Evolutionary conservation across 2,797 vertebrate genomes (phyloP).

Genomic region (Lutjanus argentimaculatus): DNA sequence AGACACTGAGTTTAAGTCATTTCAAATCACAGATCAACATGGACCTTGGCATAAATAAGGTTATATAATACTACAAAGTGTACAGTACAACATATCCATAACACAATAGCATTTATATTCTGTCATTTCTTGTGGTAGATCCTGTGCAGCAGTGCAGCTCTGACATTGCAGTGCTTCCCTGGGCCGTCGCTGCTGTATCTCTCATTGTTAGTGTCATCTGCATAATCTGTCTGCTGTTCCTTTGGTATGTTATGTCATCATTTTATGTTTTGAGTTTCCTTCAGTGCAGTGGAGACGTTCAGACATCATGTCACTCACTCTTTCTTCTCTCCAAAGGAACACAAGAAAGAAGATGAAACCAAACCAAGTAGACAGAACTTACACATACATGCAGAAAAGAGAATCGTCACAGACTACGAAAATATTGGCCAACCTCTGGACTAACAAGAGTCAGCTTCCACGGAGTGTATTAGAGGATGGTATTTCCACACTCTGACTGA

Average conservation of each 20-base stretch:
- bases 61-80: too few species aligned
- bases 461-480: neutral
- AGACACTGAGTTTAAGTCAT: too few species aligned
- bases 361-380: slow-evolving; percentile 31
- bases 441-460: neutral
- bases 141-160: neutral
- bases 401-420: slow-evolving; percentile 30
- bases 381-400: slow-evolving; percentile 35
- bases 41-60: too few species aligned
- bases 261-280: neutral
- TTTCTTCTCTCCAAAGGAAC: slow-evolving; percentile 24
- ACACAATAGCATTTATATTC: neutral
- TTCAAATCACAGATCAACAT: too few species aligned
- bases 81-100: too few species aligned
- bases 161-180: neutral
- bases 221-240: slow-evolving; percentile 3
- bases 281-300: neutral
- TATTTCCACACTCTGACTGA: too few species aligned
- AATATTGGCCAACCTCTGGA: neutral
- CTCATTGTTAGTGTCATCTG: slow-evolving; percentile 29
- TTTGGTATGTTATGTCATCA: slow-evolving; percentile 15
- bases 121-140: neutral
- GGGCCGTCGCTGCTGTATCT: slow-evolving; percentile 15
- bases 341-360: slow-evolving; percentile 14
- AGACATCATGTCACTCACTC: too few species aligned